These are phyloP conservation scores for Pipra filicauda DNA, from an alignment of 2,113 vertebrate genomes.

Conservation along the genomic window DNA sequence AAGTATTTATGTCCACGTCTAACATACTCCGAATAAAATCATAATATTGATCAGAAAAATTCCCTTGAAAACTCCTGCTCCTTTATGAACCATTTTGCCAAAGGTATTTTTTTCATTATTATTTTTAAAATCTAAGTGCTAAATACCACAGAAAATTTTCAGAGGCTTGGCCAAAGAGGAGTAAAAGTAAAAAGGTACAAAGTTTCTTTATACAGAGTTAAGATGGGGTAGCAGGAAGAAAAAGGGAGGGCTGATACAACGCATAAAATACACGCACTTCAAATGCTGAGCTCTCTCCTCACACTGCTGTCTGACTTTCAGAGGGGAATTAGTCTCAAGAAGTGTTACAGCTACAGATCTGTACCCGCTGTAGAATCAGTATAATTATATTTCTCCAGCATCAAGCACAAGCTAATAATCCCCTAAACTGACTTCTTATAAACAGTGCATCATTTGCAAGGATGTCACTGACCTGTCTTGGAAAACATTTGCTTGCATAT, in stretches of 20 bases:
- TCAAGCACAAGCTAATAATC: background rate
- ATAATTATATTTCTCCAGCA: background rate
- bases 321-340: background rate
- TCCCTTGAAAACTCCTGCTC: background rate
- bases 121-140: background rate
- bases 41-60: background rate
- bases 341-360: background rate
- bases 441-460: background rate
- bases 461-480: background rate
- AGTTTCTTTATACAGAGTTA: background rate
- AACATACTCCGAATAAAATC: background rate
- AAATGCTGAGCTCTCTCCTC: background rate
- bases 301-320: background rate
- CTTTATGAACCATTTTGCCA: background rate
- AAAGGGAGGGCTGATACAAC: background rate
- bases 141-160: background rate
- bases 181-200: background rate
- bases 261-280: background rate
- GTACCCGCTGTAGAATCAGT: rapidly evolving
- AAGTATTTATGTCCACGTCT: background rate
- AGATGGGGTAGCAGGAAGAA: background rate
- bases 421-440: background rate
- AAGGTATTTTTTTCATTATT: background rate
- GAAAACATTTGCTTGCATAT: background rate
- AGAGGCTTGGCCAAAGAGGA: background rate